Conservation (phyloP, 2,797 vertebrate species). For the Eidolon dupreanum region DNA sequence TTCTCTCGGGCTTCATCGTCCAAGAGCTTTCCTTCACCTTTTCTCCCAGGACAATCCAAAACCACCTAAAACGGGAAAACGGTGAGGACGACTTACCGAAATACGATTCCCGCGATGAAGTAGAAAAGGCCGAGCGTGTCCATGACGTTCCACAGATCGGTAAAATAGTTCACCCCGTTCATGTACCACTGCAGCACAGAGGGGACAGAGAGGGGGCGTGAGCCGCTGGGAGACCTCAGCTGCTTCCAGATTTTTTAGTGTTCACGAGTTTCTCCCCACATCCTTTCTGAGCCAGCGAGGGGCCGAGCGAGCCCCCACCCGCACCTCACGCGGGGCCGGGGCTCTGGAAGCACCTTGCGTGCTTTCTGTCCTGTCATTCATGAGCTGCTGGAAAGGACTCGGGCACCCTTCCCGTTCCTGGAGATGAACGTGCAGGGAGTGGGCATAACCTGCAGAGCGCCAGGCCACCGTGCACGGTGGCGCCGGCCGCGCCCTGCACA, state of each 20-base stretch:
- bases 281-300: not conserved
- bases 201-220: not conserved
- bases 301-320: not conserved
- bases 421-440: not conserved
- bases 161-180: slow-evolving; percentile 88
- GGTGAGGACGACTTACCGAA: slow-evolving; percentile 80
- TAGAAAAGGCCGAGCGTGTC: slow-evolving; percentile 88
- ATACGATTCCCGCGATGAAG: slow-evolving; percentile 87
- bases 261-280: not conserved
- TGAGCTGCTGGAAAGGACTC: not conserved
- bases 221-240: accelerated
- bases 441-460: not conserved
- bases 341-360: accelerated
- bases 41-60: not conserved
- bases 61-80: accelerated
- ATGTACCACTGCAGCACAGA: slow-evolving; percentile 86
- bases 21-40: not conserved
- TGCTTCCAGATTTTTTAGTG: accelerated
- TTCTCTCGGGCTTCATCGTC: not conserved
- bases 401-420: not conserved
- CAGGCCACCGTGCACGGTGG: accelerated
- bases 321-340: accelerated
- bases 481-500: not conserved
- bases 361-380: not conserved
- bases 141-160: slow-evolving; percentile 89